Conservation (phyloP, 2,888 invertebrate species). For the Lithodes maja region DNA sequence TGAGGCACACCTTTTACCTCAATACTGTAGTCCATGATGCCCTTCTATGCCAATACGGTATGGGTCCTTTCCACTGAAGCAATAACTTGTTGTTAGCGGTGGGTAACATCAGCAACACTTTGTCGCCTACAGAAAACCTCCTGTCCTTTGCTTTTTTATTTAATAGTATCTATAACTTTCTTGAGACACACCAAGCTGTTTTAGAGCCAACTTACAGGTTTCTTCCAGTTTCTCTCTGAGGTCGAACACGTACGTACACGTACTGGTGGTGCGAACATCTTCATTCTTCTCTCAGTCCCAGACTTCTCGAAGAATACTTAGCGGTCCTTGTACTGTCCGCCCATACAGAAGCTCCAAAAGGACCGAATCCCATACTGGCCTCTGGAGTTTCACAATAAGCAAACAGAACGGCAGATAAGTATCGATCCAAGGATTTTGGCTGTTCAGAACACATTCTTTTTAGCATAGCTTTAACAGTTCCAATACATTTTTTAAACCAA, state of each 20-base stretch:
- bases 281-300: background rate
- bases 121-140: background rate
- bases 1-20: background rate
- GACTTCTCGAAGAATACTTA: background rate
- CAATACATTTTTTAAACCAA: too few relatives aligned
- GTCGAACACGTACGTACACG: background rate
- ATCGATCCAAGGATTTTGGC: background rate
- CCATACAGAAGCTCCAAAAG: conserved; percentile 3
- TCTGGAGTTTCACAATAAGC: conserved; percentile 10
- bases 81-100: background rate
- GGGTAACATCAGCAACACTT: background rate
- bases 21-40: background rate
- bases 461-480: background rate
- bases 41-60: background rate
- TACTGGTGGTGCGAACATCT: background rate
- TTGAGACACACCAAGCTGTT: background rate
- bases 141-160: background rate
- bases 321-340: background rate
- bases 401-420: background rate
- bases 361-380: background rate
- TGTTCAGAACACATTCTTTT: background rate
- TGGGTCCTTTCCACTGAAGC: conserved; percentile 14
- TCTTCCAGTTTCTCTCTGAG: conserved; percentile 13
- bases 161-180: background rate
- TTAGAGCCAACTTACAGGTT: background rate